Evolutionary conservation across 1,140 invertebrate genomes (phyloP).

Genomic region (Drosophila bipectinata): DNA sequence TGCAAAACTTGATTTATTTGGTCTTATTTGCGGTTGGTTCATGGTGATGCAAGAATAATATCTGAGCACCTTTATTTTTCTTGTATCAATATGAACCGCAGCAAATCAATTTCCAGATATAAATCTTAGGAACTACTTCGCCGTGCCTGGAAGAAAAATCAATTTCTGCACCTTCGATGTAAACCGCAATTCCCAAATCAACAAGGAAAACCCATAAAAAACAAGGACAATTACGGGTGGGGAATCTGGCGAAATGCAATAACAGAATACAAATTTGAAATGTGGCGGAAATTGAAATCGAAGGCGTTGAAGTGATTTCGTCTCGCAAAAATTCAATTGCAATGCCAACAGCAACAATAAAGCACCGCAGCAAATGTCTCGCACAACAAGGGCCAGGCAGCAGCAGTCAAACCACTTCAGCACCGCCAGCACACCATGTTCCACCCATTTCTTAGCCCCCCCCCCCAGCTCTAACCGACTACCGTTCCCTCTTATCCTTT

Average conservation of each 20-base stretch:
- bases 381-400: conserved; percentile 34
- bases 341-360: conserved; percentile 39
- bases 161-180: conserved; percentile 19
- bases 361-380: conserved; percentile 53
- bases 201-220: background rate
- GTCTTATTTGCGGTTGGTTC: background rate
- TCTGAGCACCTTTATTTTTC: no score
- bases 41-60: no score
- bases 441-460: background rate
- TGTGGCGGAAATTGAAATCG: conserved; percentile 79
- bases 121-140: conserved; percentile 20
- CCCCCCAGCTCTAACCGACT: no score
- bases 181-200: conserved; percentile 1
- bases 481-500: background rate
- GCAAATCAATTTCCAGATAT: conserved; percentile 15
- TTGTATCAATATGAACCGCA: background rate
- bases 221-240: conserved; percentile 30
- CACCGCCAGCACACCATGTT: background rate
- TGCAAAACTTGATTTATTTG: background rate
- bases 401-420: conserved; percentile 5
- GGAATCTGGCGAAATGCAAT: conserved; percentile 56
- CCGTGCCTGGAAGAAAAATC: conserved; percentile 1
- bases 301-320: conserved; percentile 82
- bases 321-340: conserved; percentile 79
- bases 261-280: conserved; percentile 71